Evolutionary conservation across 2,888 invertebrate species (phyloP), one percentile per base, ranked within the genome.

Genomic region (Plemyria rubiginata): DNA sequence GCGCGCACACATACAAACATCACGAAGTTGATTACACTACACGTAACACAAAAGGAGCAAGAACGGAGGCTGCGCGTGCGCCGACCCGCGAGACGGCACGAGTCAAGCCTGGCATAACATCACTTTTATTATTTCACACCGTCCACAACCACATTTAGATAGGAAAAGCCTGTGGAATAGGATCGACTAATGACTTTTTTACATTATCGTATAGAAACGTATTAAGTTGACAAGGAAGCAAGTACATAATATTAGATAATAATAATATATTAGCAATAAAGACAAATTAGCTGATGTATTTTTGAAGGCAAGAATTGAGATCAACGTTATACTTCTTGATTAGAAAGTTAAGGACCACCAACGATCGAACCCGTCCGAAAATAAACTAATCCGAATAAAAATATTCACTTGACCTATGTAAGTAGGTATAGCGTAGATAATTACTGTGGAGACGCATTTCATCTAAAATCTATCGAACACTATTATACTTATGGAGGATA

Each of bases 61-160:
- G 76, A 85, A 80, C 81, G 87, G 88, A 89, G 90, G 89, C 90
- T 89, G 90, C 89, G 88, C 91, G 91, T 87, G 90, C 90, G 86
- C 76, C 59, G 65, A 49, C 58, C 88, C 88, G 84, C 82, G 82
- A 79, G 83, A 81, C 81, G 88, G 90, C 90, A 90, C 92, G 92
- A 91, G 91, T 86, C 88, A 88, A 84, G 80, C 84, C 78, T 70
- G 62, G 72, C 73, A 50, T 15, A 65, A 65, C 65, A 60, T 28
- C 49, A 60, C 60, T 64, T 59, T 64, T 70, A 70, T 70, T 62
- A 65, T 62, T 62, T 65, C 48, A 56, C 59, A 55, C 46, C 58
- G 45, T 51, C 53, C 36, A 41, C 45, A 58, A 46, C 55, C 48
- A 54, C 50, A 61, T 62, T 65, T 54, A 48, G 50, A 54, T 55